Evolutionary conservation across 37 sponge, comb jelly and placozoan species (phyloP), one percentile per base, ranked within the genome.

Genomic region (Ianthella basta): DNA sequence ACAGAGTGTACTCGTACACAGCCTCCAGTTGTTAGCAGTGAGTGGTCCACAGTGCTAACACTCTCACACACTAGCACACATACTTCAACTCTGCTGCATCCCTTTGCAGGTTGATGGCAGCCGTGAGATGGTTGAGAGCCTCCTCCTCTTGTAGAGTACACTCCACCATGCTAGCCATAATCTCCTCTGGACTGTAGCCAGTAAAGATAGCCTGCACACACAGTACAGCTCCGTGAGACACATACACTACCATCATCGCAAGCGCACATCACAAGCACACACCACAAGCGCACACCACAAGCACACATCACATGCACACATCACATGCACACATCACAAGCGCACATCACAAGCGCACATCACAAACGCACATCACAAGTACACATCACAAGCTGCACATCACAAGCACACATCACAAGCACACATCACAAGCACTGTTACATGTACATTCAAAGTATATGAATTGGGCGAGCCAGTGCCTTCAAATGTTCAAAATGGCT

Each of bases 81-180:
- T 33, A 69, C 70, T 35, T 69, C 34, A 69, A 69, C 34, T 69
- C 70, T 34, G 29, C 70, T 69, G 18, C 70, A 2, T 69, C 70
- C 34, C 34, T 69, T 1, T 35, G 18, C 35, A 69, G 70, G 34
- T 69, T 33, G 29, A 69, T 6, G 27, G 32, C 19, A 30, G 19
- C 33, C 12, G 29, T 69, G 34, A 32, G 33, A 30, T 69, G 70
- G 33, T 69, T 69, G 4, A 69, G 19, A 4, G 35, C 34, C 34
- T 69, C 32, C 34, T 69, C 70, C 29, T 35, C 70, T 30, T 69
- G 33, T 30, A 30, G 18, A n/a, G 34, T 33, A 69, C 70, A 69
- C 34, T 69, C 70, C 27, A 69, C 34, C 34, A 69, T 32, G 34
- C 70, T 35, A 69, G 32, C 34, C 29, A 69, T n/a, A 1, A 69